Percentiles rank a stretch among this genome's conserved stretches.
phyloP scores from a whole-genome alignment of 2,888 invertebrate species.

The Drosophila hamatofila region DNA sequence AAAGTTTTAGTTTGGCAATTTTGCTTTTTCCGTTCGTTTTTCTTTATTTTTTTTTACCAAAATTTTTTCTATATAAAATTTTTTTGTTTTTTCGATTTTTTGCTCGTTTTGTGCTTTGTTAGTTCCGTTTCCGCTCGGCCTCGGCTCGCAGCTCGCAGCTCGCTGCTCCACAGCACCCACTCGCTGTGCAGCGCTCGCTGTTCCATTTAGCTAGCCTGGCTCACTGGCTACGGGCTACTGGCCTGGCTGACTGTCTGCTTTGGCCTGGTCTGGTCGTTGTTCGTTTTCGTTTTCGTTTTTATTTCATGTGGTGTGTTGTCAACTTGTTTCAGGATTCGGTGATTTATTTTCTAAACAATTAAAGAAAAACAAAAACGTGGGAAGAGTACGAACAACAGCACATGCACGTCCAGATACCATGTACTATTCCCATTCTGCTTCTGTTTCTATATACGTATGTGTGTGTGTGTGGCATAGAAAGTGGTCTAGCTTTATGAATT shows the following conservation, averaged over 20 bases:
- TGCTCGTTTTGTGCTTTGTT: slow-evolving; percentile 78
- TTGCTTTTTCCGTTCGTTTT: slow-evolving; percentile 75
- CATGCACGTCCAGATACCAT: slow-evolving; percentile 9
- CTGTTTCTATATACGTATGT: not conserved
- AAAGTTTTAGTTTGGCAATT: slow-evolving; percentile 80
- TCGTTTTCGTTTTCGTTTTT: slow-evolving; percentile 51
- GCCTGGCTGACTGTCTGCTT: not conserved
- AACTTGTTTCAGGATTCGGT: slow-evolving; percentile 71
- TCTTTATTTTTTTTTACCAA: slow-evolving; percentile 24
- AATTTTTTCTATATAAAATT: slow-evolving; percentile 23
- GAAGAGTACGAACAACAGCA: slow-evolving; percentile 4
- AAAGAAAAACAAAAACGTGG: slow-evolving; percentile 62
- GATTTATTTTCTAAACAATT: slow-evolving; percentile 81
- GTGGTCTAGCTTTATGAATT: slow-evolving; percentile 68
- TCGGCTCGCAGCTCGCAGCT: slow-evolving; percentile 9
- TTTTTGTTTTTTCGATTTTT: slow-evolving; percentile 40
- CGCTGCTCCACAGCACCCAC: slow-evolving; percentile 21
- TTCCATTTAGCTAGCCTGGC: slow-evolving; percentile 48
- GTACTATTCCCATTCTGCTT: not conserved
- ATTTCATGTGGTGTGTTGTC: slow-evolving; percentile 71
- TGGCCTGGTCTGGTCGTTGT: slow-evolving; percentile 1
- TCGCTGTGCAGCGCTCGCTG: slow-evolving; percentile 29
- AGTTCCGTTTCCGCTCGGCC: slow-evolving; percentile 75
- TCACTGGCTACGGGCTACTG: slow-evolving; percentile 8
- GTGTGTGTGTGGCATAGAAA: slow-evolving; percentile 18